phyloP scores from a whole-genome alignment of 92 coral and sea anemone genomes.

The Blastomussa wellsi region DNA sequence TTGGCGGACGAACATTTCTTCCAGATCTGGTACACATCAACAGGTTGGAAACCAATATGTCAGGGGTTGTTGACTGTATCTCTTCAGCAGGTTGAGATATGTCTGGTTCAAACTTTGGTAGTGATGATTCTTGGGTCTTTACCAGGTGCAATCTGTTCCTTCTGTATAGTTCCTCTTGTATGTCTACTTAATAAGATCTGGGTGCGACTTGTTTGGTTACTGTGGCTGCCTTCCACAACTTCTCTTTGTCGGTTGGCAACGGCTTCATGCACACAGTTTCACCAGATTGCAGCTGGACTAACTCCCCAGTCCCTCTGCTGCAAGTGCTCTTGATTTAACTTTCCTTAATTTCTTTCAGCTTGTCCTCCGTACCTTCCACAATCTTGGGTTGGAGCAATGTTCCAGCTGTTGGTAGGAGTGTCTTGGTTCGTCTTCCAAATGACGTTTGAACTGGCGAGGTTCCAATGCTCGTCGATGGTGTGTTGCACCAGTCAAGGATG shows the following conservation, averaged over 20 bases:
- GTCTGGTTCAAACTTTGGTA: not conserved
- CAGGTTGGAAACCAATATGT: not conserved
- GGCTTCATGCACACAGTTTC: not conserved
- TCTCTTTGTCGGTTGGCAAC: not conserved
- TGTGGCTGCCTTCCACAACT: conserved; percentile 3
- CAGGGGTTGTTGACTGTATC: not conserved
- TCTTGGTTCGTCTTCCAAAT: conserved; percentile 24
- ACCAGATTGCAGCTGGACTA: not conserved
- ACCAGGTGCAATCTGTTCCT: too few species aligned
- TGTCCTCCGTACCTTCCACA: conserved; percentile 1
- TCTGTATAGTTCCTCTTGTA: not conserved
- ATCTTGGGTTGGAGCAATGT: conserved; percentile 11
- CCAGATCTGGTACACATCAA: conserved; percentile 7
- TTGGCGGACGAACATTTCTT: conserved; percentile 4
- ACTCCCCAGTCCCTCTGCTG: not conserved
- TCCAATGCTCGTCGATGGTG: conserved; percentile 2
- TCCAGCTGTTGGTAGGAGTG: conserved; percentile 9
- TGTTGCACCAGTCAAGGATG: not conserved
- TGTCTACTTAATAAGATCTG: not conserved
- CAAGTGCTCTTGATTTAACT: not conserved
- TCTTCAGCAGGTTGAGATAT: not conserved
- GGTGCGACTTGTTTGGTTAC: conserved; percentile 21
- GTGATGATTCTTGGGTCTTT: conserved; percentile 11
- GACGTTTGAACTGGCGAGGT: conserved; percentile 14
- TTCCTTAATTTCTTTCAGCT: conserved; percentile 4